A percentile compares a stretch with the other conserved stretches of the same genome.
Conservation (phyloP, 2,888 invertebrate species). For the Erynnis tages region DNA sequence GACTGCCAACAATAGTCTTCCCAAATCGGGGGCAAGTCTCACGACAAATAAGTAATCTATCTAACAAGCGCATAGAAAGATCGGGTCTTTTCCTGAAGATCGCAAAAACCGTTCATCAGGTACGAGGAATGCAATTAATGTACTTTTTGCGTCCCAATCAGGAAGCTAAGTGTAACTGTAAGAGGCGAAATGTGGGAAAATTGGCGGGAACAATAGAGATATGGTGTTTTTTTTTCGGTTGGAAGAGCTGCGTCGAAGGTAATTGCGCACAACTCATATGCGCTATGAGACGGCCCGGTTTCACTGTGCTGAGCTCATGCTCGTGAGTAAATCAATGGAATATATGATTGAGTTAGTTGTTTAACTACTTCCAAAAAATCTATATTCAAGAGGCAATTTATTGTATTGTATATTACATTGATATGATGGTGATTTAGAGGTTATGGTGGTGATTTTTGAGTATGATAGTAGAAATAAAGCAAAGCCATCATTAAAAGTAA, state of each 20-base stretch:
- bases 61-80: constrained; percentile 25
- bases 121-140: constrained; percentile 72
- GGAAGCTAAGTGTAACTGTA: constrained; percentile 76
- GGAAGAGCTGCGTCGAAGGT: constrained; percentile 73
- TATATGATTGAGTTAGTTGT: no score
- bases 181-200: constrained; percentile 78
- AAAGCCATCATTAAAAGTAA: no score
- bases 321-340: constrained; percentile 16
- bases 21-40: constrained; percentile 26
- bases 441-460: no score
- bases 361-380: no score
- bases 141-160: constrained; percentile 68
- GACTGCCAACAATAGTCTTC: constrained; percentile 13
- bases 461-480: no score
- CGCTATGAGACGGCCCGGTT: constrained; percentile 48
- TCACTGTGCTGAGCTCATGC: constrained; percentile 24
- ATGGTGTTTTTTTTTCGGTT: constrained; percentile 72
- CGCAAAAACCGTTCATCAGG: constrained; percentile 50
- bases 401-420: no score
- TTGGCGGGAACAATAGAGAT: constrained; percentile 70
- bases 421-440: no score
- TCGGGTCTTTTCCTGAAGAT: constrained; percentile 46
- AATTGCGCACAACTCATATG: constrained; percentile 69
- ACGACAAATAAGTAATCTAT: constrained; percentile 26
- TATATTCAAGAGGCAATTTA: no score